Evolutionary conservation across 2,113 vertebrate species (phyloP).

Genomic region (Zosterops hypoxanthus): DNA sequence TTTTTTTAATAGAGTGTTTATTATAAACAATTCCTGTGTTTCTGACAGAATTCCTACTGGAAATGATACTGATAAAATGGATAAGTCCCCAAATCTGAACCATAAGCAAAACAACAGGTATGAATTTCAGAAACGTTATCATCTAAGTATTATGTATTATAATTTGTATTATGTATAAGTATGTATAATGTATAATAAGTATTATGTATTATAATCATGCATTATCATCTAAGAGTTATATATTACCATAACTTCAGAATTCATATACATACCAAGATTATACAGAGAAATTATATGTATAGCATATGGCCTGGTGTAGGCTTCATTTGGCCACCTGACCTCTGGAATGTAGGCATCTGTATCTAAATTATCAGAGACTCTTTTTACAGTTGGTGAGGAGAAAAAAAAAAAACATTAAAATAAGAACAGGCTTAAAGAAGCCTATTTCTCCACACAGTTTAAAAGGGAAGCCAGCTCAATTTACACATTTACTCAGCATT

Average conservation of each 20-base stretch:
- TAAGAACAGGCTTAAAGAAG: background rate
- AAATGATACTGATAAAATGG: slow-evolving; percentile 50
- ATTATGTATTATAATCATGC: background rate
- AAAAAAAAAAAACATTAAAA: background rate
- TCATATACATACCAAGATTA: background rate
- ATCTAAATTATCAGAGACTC: background rate
- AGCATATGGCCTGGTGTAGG: too few relatives aligned
- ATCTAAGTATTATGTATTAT: background rate
- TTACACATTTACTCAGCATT: background rate
- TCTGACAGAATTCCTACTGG: slow-evolving; percentile 67
- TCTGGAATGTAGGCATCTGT: background rate
- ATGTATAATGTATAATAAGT: too few relatives aligned
- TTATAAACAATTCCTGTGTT: background rate
- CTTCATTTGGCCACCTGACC: background rate
- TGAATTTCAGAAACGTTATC: background rate
- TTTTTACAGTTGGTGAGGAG: background rate
- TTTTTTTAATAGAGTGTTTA: background rate
- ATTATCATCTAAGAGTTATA: background rate
- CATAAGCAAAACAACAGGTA: slow-evolving; percentile 70
- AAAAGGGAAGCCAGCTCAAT: background rate
- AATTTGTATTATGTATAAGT: background rate
- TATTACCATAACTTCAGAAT: background rate
- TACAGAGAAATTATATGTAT: background rate
- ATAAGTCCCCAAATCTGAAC: slow-evolving; percentile 58
- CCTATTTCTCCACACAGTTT: background rate